Base-by-base conservation (phyloP, 2,797 vertebrate genomes). In the Schizothorax lantsangensis region DNA sequence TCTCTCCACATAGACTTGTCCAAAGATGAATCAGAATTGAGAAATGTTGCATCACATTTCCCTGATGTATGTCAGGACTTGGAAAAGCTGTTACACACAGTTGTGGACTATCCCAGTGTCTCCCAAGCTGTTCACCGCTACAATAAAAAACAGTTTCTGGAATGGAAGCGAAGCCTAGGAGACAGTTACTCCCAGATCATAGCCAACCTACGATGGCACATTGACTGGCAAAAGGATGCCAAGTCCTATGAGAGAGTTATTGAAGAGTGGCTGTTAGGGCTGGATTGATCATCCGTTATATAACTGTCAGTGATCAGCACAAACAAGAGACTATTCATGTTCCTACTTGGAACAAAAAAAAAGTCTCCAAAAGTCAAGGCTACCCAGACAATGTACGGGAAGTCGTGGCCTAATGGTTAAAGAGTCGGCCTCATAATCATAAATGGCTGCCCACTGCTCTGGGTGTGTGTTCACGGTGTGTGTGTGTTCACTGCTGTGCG, bases 121-220 rank as follows among this genome's bases (percentile, higher is more conserved):
- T 98, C 98, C 52, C 88, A 93, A 64, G 79, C 87, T 77, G 98
- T 99, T 82, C 96, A 95, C n/a, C 85, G 88, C 2, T 99, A 99
- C 91, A 99, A 98, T 92, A 98, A 96, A 91, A 91, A 95, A 77
- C 91, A 96, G 84, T 99, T 99, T 90, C 73, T 91, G 81, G 91
- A 80, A 1, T 99, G 98, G 98, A 96, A 93, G 84, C 87, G 92
- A 83, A 96, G 93, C 87, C 38, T 97, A 79, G 96, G 96, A n/a
- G 93, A 89, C 52, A 97, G 97, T 93, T 99, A 99, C 89, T 97
- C 96, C 71, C 92, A 93, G 59, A 90, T 95, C 79, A 97, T 99
- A 86, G 96, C 96, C 33, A 96, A 96, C 88, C 96, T 99, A 62
- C 95, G 98, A 84, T 99, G 98, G 98, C 96, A 98, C 91, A 84